A percentile compares a stretch with the other conserved stretches of the same genome.
Evolutionary conservation across 2,113 vertebrate genomes (phyloP).

Genomic region (Coracopsis vasa): DNA sequence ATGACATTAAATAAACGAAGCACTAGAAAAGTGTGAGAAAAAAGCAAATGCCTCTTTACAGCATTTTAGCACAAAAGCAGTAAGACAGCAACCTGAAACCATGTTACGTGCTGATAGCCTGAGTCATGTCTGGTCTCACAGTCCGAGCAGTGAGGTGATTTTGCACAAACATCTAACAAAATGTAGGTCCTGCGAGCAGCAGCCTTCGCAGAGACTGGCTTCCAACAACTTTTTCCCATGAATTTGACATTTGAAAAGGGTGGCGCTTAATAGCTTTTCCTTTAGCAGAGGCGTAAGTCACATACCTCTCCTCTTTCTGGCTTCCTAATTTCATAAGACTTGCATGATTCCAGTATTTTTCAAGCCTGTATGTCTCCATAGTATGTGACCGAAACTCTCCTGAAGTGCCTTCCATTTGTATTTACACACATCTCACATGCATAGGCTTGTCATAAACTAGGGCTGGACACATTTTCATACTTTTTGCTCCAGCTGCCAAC

Average conservation of each 20-base stretch:
- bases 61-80: slow-evolving; percentile 10
- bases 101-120: not conserved
- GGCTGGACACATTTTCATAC: not conserved
- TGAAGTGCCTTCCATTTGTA: not conserved
- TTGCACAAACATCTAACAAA: slow-evolving; percentile 5
- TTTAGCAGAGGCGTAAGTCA: not conserved
- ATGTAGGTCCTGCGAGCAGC: not conserved
- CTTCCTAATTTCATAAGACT: not conserved
- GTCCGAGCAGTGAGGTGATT: not conserved
- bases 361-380: not conserved
- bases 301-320: not conserved
- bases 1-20: slow-evolving; percentile 46
- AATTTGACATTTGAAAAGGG: slow-evolving; percentile 19
- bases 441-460: not conserved
- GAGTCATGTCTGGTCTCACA: slow-evolving; percentile 49
- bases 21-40: slow-evolving; percentile 19
- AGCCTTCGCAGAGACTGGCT: not conserved
- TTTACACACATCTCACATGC: not conserved
- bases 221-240: slow-evolving; percentile 8
- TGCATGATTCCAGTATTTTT: not conserved
- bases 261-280: not conserved
- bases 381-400: not conserved
- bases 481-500: too few relatives aligned
- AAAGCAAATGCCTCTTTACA: slow-evolving; percentile 18
- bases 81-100: slow-evolving; percentile 42